Percentiles rank a stretch among this genome's conserved stretches.
phyloP scores from a whole-genome alignment of 2,113 vertebrate species.

The Trachemys scripta region DNA sequence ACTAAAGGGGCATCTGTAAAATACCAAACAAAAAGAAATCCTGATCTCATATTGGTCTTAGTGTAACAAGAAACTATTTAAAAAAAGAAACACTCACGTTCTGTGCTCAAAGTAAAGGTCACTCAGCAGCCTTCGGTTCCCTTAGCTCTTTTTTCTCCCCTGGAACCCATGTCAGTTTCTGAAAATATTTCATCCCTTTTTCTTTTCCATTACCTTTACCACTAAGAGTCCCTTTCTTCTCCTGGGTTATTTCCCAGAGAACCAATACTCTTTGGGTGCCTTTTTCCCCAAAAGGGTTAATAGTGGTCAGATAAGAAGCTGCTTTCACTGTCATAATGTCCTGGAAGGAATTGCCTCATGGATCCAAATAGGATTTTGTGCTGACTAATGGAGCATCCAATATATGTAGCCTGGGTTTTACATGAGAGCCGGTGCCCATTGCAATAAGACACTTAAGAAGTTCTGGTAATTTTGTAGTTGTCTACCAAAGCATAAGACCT shows the following conservation, averaged over 20 bases:
- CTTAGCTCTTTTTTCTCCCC: neutral
- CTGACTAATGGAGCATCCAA: neutral
- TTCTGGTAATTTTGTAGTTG: neutral
- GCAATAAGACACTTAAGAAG: neutral
- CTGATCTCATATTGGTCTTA: constrained; percentile 45
- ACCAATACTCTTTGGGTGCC: constrained; percentile 66
- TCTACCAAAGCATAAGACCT: neutral
- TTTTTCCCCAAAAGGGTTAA: constrained; percentile 72
- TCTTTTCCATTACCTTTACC: constrained; percentile 65
- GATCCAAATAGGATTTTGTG: neutral
- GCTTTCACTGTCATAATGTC: constrained; percentile 48
- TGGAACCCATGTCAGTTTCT: constrained; percentile 35
- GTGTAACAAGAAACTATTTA: constrained; percentile 69
- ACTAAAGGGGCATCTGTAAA: constrained; percentile 51
- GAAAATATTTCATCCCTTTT: constrained; percentile 55
- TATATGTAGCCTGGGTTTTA: neutral
- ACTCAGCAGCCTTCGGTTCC: constrained; percentile 58
- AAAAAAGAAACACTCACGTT: constrained; percentile 65
- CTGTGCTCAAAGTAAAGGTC: constrained; percentile 71
- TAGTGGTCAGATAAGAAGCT: constrained; percentile 72
- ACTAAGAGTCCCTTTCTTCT: constrained; percentile 70
- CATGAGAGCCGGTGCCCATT: neutral
- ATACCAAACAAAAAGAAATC: constrained; percentile 47
- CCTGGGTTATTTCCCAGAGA: constrained; percentile 68
- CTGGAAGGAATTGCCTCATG: neutral